Conservation (phyloP, 2,888 invertebrate species). For the Yponomeuta sedellus region DNA sequence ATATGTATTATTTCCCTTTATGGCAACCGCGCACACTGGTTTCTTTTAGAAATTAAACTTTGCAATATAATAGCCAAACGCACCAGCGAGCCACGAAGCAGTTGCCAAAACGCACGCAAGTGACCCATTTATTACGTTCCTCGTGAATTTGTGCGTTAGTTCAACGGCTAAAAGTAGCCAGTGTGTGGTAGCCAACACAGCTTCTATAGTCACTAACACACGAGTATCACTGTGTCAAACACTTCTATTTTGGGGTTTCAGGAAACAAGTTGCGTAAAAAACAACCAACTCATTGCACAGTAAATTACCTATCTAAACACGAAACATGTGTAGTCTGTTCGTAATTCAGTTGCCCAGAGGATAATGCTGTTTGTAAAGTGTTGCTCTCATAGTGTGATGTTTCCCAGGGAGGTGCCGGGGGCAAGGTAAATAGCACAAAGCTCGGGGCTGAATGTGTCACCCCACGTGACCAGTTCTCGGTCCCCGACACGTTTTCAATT, state of each 20-base stretch:
- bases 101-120: not conserved
- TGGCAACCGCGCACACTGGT: not conserved
- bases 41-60: not conserved
- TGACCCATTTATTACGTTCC: not conserved
- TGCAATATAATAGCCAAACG: not conserved
- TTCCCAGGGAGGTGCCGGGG: slow-evolving; percentile 70
- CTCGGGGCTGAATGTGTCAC: not conserved
- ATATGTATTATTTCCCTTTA: not conserved
- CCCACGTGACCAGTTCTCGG: slow-evolving; percentile 10
- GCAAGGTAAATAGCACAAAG: slow-evolving; percentile 57
- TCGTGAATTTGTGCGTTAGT: not conserved
- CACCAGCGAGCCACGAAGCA: not conserved
- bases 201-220: not conserved
- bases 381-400: slow-evolving; percentile 30
- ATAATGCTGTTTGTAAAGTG: slow-evolving; percentile 9
- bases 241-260: not conserved
- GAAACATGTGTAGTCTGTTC: not conserved
- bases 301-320: slow-evolving; percentile 3
- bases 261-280: not conserved
- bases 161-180: not conserved
- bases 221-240: not conserved
- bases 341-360: slow-evolving; percentile 1
- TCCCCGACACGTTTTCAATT: slow-evolving; percentile 32
- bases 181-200: not conserved
- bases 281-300: not conserved